Evolutionary conservation across 1,140 invertebrate genomes (phyloP).

Genomic region (Ceratosolen solmsi): DNA sequence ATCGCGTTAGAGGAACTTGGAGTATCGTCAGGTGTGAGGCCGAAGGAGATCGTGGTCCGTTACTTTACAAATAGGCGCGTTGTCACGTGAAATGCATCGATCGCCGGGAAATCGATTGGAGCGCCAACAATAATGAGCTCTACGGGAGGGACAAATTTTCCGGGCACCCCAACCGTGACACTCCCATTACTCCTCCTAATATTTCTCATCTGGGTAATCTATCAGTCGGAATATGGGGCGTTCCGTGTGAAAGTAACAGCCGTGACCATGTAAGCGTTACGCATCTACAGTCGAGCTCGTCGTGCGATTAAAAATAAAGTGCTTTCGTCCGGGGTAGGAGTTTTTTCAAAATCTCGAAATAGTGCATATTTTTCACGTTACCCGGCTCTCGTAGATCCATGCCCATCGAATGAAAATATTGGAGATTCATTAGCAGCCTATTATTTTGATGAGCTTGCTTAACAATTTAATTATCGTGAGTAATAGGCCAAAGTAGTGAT

Average conservation of each 20-base stretch:
- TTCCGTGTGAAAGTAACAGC: not conserved
- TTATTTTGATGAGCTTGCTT: too few species aligned
- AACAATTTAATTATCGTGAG: too few species aligned
- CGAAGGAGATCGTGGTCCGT: not conserved
- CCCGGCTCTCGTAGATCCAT: too few species aligned
- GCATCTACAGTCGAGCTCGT: not conserved
- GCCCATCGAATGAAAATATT: too few species aligned
- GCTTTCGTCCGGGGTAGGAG: not conserved
- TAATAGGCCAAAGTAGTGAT: too few species aligned
- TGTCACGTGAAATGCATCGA: not conserved
- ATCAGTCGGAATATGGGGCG: not conserved
- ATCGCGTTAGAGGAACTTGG: too few species aligned
- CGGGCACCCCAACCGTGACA: not conserved
- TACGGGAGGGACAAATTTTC: not conserved
- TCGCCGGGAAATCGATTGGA: not conserved
- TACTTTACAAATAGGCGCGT: not conserved
- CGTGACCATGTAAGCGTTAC: not conserved
- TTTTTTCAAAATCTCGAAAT: not conserved
- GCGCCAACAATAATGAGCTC: too few species aligned
- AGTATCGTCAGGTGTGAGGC: too few species aligned
- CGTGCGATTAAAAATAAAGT: not conserved
- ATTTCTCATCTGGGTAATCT: conserved; percentile 5
- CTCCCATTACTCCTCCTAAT: not conserved
- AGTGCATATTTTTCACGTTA: not conserved
- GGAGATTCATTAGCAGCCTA: too few species aligned